Conservation (phyloP, 1,140 invertebrate species). For the Anastrepha obliqua region DNA sequence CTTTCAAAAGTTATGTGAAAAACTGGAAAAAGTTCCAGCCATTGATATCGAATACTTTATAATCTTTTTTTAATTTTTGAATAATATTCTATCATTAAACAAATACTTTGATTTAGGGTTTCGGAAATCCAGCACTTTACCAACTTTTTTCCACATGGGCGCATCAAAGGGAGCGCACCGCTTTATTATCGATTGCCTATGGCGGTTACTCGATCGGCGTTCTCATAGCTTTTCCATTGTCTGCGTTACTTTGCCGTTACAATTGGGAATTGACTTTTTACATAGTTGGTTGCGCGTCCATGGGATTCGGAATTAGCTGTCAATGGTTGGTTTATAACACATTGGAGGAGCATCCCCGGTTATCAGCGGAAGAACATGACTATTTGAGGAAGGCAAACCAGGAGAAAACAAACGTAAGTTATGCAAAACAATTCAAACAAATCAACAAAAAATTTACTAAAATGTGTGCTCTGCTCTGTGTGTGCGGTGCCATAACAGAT, state of each 20-base stretch:
- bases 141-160: slow-evolving; percentile 69
- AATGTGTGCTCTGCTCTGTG: no score
- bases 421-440: no score
- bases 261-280: slow-evolving; percentile 67
- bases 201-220: slow-evolving; percentile 65
- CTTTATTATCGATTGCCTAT: slow-evolving; percentile 67
- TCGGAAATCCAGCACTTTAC: slow-evolving; percentile 66
- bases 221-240: slow-evolving; percentile 65
- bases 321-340: slow-evolving; percentile 66
- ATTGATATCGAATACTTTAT: no score
- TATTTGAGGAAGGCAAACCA: slow-evolving; percentile 60
- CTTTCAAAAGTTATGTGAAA: no score
- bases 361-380: slow-evolving; percentile 59
- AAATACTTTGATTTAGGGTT: slow-evolving; percentile 60
- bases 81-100: no score
- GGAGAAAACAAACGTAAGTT: background rate
- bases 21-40: no score
- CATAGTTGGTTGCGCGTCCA: slow-evolving; percentile 61
- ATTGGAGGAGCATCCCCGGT: slow-evolving; percentile 66
- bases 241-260: slow-evolving; percentile 63
- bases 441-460: no score
- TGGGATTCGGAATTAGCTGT: slow-evolving; percentile 63
- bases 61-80: no score
- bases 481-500: no score
- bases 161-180: slow-evolving; percentile 68